Percentiles rank a stretch among this genome's conserved stretches.
Conservation (phyloP, 2,113 vertebrate genomes). For the Gorsachius goisagi region DNA sequence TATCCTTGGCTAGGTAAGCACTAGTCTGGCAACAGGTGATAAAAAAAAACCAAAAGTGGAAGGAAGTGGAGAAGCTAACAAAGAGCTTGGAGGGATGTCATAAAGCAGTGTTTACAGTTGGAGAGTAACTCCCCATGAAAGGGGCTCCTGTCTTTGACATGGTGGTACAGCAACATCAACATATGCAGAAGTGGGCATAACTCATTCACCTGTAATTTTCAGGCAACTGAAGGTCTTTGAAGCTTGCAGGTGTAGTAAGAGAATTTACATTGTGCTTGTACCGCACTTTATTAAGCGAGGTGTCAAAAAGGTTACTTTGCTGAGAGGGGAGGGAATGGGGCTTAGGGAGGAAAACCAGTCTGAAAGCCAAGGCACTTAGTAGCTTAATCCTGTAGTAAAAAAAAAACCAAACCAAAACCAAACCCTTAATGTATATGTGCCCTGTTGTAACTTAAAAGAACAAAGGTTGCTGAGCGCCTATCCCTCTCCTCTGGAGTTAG, state of each 20-base stretch:
- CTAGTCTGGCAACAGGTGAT: neutral
- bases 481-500: neutral
- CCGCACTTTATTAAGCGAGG: neutral
- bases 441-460: neutral
- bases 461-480: neutral
- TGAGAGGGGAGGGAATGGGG: neutral
- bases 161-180: neutral
- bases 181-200: accelerated
- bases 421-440: neutral
- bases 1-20: neutral
- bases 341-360: neutral
- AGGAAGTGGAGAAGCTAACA: neutral
- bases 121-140: neutral
- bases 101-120: neutral
- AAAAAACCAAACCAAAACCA: too few relatives aligned
- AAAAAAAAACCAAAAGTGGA: neutral
- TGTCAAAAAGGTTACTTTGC: neutral
- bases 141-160: neutral
- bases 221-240: neutral
- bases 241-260: neutral
- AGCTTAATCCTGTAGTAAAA: neutral
- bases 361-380: neutral
- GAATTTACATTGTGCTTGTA: neutral
- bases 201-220: neutral
- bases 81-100: neutral